Conservation (phyloP, 2,113 vertebrate genomes). For the Microtus pennsylvanicus region DNA sequence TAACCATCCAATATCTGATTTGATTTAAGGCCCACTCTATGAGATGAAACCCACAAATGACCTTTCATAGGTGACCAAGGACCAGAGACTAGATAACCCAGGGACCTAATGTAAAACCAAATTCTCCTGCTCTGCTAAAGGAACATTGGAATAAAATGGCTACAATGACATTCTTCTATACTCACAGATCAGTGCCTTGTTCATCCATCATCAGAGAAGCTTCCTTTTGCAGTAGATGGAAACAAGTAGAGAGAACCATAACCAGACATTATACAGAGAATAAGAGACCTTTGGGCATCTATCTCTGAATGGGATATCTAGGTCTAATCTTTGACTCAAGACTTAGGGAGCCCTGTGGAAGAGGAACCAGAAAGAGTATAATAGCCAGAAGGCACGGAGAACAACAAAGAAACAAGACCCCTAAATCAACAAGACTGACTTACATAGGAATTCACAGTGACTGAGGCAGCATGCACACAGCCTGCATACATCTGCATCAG, state of each 20-base stretch:
- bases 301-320: not conserved
- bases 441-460: not conserved
- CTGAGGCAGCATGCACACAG: not conserved
- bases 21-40: too few species aligned
- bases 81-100: not conserved
- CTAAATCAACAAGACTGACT: not conserved
- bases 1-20: too few species aligned
- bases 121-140: not conserved
- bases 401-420: not conserved
- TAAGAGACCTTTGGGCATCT: not conserved
- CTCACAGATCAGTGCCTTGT: not conserved
- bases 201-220: not conserved
- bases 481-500: not conserved
- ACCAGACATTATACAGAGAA: not conserved
- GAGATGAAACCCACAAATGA: not conserved
- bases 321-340: not conserved
- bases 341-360: not conserved
- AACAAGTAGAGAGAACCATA: not conserved
- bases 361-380: not conserved
- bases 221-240: not conserved
- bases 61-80: not conserved
- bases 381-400: not conserved
- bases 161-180: not conserved
- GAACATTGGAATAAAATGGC: not conserved
- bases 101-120: not conserved